Base-by-base conservation (phyloP, 2,888 invertebrate species). In the Apotomis betuletana region DNA sequence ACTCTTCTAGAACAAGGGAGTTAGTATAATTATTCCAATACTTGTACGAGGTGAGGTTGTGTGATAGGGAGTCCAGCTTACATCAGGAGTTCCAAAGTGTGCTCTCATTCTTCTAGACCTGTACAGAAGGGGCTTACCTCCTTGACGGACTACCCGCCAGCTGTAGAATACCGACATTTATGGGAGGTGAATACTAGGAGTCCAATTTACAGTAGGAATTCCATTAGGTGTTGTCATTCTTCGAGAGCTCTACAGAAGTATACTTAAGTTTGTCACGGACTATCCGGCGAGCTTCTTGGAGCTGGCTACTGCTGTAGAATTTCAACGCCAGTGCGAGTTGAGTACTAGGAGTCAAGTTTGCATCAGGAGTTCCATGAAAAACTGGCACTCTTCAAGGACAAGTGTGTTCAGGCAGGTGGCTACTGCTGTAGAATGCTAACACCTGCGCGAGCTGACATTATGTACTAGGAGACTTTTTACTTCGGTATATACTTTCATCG, bases 251-350 rank as follows among this genome's bases (percentile, higher is more conserved):
- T 8, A 44, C 44, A 44, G 44, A 44, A 44, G 44, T 12, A 38
- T 51, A 12, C 51, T 44, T 12, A 12, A 49, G 13, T 12, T 36
- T 5, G 92, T 81, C 79, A 85, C 79, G 77, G 97, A 97, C 87
- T 96, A 96, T 94, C 96, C 96, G 49, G 96, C 97, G 76, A 94
- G 97, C 86, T 95, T 95, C 84, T 98, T 98, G 41, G 94, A 94
- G 1, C 83, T 96, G 52, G 93, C 94, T 57, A 89, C 94, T 58
- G 80, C 91, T n/a, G 77, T 88, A 12, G 93, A 93, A 76, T 94
- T 94, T 75, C 75, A 81, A 5, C 89, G 92, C 6, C 86, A 90
- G 36, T 92, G 93, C 70, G 87, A 88, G 83, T 55, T 62, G 49
- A 62, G 49, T 49, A 49, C 49, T 49, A 49, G 9, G 49, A 9